Conservation (phyloP, 2,113 vertebrate species). For the Abramis brama region DNA sequence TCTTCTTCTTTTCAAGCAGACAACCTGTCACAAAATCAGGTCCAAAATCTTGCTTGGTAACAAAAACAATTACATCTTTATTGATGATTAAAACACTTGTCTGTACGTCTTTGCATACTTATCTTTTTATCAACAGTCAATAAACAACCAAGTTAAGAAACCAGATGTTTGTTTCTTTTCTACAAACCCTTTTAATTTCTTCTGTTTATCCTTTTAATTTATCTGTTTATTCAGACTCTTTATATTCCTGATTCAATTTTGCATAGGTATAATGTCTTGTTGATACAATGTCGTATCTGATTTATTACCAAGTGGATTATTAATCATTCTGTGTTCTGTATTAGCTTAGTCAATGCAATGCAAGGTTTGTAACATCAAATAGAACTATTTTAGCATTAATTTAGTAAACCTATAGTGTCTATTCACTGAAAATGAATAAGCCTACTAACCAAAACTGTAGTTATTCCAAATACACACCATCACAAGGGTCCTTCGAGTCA, state of each 20-base stretch:
- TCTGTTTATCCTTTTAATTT: not conserved
- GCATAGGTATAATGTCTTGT: not conserved
- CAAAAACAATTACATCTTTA: no score
- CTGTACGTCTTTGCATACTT: not conserved
- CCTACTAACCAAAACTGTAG: slow-evolving; percentile 5
- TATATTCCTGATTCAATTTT: slow-evolving; percentile 3
- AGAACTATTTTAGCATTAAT: not conserved
- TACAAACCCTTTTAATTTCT: not conserved
- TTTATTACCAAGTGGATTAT: not conserved
- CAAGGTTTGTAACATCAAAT: not conserved
- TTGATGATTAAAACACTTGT: not conserved
- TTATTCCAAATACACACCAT: slow-evolving; percentile 70
- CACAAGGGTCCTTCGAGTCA: slow-evolving; percentile 67
- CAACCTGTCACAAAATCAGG: not conserved
- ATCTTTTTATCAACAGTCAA: not conserved
- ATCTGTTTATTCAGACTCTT: not conserved
- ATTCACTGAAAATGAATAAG: not conserved
- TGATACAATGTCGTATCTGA: not conserved
- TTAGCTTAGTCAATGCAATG: not conserved
- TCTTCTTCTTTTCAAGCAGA: no score
- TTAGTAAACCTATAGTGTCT: not conserved
- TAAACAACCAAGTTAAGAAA: slow-evolving; percentile 6
- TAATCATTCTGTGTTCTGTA: not conserved
- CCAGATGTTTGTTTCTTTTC: not conserved
- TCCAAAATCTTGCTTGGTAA: not conserved